Evolutionary conservation across 2,888 invertebrate genomes (phyloP), one percentile per base, ranked within the genome.

Genomic region (Subacronicta megacephala): DNA sequence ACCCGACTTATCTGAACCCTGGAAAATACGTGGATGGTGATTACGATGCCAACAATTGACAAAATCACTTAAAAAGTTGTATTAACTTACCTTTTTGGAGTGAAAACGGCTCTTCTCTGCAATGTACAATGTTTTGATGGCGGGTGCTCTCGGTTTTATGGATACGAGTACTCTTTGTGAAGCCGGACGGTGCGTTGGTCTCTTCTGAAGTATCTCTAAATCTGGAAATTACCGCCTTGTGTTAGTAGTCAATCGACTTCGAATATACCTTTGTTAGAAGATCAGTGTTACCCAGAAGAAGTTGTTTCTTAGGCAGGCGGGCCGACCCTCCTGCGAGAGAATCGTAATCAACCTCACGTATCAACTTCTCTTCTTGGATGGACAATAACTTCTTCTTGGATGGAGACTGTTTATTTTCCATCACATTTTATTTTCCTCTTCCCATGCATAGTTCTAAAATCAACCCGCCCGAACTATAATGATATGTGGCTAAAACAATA

Each of bases 361-460:
- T 81, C 45, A 89, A 78, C 77, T 90, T 92, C 76, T 92, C 90
- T 79, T 92, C 89, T 75, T 87, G 83, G 81, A 86, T 89, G 82
- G 87, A 84, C 81, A 87, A 78, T 79, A 88, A 82, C 78, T 89
- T 90, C 75, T 88, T 90, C 79, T 89, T 89, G 62, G 90, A 90
- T 85, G 88, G 85, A 81, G 80, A 78, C 82, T 88, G 84, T 83
- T 91, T 92, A 92, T 88, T 88, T 92, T 93, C 93, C 93, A 94
- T 94, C 84, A 93, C 93, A 92, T 90, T 86, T 88, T 89, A 90
- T 86, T 91, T 85, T 90, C 77, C 82, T 90, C 83, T 83, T 89
- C 68, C 84, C 85, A 78, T 88, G 87, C 91, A 93, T 92, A 92
- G 81, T 90, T 92, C 81, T 69, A 67, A 76, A 76, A 78, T 79